Evolutionary conservation across 2,888 invertebrate genomes (phyloP), one percentile per base, ranked within the genome.

Genomic region (Caenorhabditis sp.): DNA sequence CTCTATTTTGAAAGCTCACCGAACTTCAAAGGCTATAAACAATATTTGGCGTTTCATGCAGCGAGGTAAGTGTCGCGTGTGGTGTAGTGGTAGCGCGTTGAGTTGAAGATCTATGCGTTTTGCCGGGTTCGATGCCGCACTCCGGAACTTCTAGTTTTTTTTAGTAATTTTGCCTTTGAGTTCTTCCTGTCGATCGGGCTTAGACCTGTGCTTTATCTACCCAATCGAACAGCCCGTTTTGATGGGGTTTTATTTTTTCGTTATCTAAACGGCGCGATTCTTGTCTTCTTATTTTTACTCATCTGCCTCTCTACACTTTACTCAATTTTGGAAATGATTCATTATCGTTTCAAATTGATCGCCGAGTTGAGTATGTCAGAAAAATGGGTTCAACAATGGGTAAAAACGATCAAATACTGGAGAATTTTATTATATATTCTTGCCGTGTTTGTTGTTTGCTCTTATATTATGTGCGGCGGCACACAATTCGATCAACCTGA

Each of bases 331-430:
- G 66, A 70, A 60, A 31, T 70, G n/a, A 66, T 70, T 31, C 27
- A 66, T 31, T 70, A 66, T 54, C 66, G 70, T n/a, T 66, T 70
- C 59, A 66, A 60, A 57, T 21, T 70, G 23, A 62, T 70, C 10
- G 49, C 58, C 12, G 51, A 60, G 6, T 62, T 54, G 50, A 55
- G 51, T 59, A 14, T 64, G 6, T 24, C 27, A 8, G 55, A 60
- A 6, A 21, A 36, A 8, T 64, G 69, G 69, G 61, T 69, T n/a
- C 54, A 58, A 53, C 55, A 51, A 43, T 60, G 43, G 17, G 60
- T 43, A 1, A 36, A 21, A 21, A n/a, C 50, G 8, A 24, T 51
- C 10, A 50, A 27, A 12, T 17, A 27, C 3, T 17, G 19, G 36
- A 49, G 62, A 59, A 27, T 26, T 54, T 19, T 37, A 1, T n/a